phyloP scores from a whole-genome alignment of 2,888 invertebrate species.

The Elegia similella region DNA sequence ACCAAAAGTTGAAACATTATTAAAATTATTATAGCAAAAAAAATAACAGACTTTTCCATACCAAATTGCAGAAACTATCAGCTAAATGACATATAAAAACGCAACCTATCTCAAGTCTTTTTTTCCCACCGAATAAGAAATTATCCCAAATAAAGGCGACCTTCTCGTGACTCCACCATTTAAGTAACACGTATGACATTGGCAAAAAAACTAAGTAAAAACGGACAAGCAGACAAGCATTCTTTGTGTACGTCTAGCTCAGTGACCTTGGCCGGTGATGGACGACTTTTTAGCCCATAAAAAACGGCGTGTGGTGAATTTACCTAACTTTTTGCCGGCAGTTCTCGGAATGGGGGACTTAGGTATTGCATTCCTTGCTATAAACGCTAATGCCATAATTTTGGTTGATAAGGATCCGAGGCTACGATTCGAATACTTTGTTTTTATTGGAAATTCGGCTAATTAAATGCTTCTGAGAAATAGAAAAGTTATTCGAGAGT shows the following conservation, averaged over 20 bases:
- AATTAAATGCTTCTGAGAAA: constrained; percentile 14
- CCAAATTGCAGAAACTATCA: neutral
- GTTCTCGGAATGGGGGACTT: constrained; percentile 67
- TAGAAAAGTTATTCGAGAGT: constrained; percentile 3
- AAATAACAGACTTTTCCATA: neutral
- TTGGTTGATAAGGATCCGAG: constrained; percentile 63
- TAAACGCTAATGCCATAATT: constrained; percentile 71
- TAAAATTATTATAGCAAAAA: neutral
- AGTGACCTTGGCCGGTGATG: constrained; percentile 71
- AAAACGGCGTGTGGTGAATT: constrained; percentile 75
- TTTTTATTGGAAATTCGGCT: constrained; percentile 10
- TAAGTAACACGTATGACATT: constrained; percentile 72
- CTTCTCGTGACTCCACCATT: constrained; percentile 66
- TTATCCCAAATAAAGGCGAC: constrained; percentile 66
- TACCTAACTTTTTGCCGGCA: constrained; percentile 73
- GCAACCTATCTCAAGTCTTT: constrained; percentile 42
- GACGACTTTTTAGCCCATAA: constrained; percentile 71
- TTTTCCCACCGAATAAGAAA: constrained; percentile 63
- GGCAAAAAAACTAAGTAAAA: constrained; percentile 69
- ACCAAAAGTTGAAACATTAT: too few species aligned
- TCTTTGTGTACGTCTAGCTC: constrained; percentile 76
- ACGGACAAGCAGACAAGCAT: constrained; percentile 68
- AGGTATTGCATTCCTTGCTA: constrained; percentile 65
- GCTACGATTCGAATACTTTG: constrained; percentile 32
- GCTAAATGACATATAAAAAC: constrained; percentile 30